Evolutionary conservation across 2,113 vertebrate genomes (phyloP).

Genomic region (Balaenoptera acutorostrata): DNA sequence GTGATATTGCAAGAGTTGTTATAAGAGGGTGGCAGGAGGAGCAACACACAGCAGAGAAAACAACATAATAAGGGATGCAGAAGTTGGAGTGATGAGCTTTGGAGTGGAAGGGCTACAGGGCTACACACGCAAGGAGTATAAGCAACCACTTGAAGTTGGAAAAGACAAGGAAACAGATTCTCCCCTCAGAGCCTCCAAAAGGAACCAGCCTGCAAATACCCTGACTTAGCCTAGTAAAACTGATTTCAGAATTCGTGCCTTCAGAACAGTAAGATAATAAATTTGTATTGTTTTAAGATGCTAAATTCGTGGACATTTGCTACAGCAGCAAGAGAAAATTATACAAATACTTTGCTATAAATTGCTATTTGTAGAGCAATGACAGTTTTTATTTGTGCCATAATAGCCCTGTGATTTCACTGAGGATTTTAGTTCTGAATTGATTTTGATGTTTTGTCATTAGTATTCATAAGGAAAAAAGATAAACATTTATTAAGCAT

Average conservation of each 20-base stretch:
- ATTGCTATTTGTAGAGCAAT: background rate
- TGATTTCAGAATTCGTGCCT: background rate
- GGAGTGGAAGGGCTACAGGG: background rate
- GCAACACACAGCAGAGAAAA: background rate
- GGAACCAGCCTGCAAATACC: background rate
- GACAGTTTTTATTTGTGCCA: background rate
- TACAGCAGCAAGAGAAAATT: background rate
- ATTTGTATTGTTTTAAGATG: background rate
- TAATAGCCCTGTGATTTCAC: background rate
- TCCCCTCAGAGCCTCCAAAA: background rate
- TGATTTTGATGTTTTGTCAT: background rate
- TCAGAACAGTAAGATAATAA: background rate
- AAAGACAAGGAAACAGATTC: background rate
- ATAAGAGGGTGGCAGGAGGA: background rate
- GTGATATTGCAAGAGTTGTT: background rate
- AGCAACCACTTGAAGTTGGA: background rate
- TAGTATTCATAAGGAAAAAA: background rate
- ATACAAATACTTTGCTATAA: background rate
- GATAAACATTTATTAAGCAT: background rate
- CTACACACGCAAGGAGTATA: fast-evolving
- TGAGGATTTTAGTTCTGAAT: background rate
- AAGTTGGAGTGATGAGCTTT: background rate
- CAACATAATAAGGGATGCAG: background rate
- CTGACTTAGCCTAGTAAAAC: background rate
- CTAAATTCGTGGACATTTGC: background rate